Evolutionary conservation across 23 tunicate genomes (phyloP), one percentile per base, ranked within the genome.

Genomic region (Trididemnum miniatum): DNA sequence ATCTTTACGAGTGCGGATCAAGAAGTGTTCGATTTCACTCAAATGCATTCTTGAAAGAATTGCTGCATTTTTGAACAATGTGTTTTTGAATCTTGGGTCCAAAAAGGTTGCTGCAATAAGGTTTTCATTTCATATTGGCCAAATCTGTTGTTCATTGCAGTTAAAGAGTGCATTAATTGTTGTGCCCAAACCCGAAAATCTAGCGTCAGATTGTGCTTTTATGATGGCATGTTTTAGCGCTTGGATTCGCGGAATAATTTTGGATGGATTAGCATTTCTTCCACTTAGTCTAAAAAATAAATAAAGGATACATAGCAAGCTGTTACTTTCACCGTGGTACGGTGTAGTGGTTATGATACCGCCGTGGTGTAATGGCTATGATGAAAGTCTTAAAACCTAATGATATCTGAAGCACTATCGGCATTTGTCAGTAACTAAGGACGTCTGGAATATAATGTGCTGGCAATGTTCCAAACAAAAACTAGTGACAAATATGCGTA

Each of bases 91-190:
- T 71, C 76, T 71, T 32, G 76, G 76, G 22, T 71, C 76, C 38
- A 71, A 34, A 71, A 71, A 71, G 69, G 69, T 62, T 62, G 69
- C 69, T 62, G 69, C 69, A 62, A 62, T 62, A 22, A 62, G 69
- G 22, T 62, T 62, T 62, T 62, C 69, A 62, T 62, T 62, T 62
- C 69, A 62, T 62, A 62, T 25, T 62, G 15, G 69, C 20, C 69
- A 25, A 62, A 62, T 62, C 69, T 62, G 27, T 25, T 62, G 27
- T 62, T n/a, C 69, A 62, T 62, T n/a, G 69, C 27, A 62, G 15
- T 62, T 62, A 50, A 25, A 62, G 54, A 62, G 69, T 62, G 69
- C 29, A 62, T 5, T 25, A 62, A 62, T 62, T 62, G 69, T 62
- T 62, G 69, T 9, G 27, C 69, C 69, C 69, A 62, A 62, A 4